A percentile compares a stretch with the other conserved stretches of the same genome.
These are phyloP conservation scores for Pseudomyrmex gracilis DNA, from an alignment of 1,140 invertebrate genomes.

Conservation along the genomic window DNA sequence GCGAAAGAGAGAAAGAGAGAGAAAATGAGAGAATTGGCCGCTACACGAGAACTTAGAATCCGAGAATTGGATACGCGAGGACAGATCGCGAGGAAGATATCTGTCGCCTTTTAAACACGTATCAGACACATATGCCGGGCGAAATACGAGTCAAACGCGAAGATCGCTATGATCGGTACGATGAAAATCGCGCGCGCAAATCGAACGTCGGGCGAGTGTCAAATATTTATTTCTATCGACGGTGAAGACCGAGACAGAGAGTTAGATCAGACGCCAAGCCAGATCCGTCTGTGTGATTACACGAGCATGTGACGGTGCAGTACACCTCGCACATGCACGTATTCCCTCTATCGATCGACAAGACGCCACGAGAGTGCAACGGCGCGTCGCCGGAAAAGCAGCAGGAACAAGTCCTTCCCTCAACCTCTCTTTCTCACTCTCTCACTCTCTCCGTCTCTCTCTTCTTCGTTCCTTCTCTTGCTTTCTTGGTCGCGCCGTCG, in stretches of 20 bases:
- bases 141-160: not conserved
- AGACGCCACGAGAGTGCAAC: constrained; percentile 20
- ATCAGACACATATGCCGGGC: not conserved
- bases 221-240: constrained; percentile 57
- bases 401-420: not conserved
- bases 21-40: constrained; percentile 17
- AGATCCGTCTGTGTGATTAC: constrained; percentile 34
- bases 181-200: not conserved
- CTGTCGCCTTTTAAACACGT: too few relatives aligned
- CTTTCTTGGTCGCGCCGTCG: not conserved
- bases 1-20: too few relatives aligned
- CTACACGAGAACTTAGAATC: constrained; percentile 28
- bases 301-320: constrained; percentile 5
- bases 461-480: not conserved
- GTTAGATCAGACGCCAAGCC: not conserved
- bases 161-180: not conserved
- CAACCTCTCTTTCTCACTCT: not conserved
- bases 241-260: constrained; percentile 2
- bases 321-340: constrained; percentile 4
- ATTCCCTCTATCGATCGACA: constrained; percentile 54
- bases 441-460: not conserved
- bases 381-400: constrained; percentile 10
- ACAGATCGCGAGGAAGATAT: constrained; percentile 6
- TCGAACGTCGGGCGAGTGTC: not conserved
- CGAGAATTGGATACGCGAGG: not conserved